A percentile compares a stretch with the other conserved stretches of the same genome.
These are phyloP conservation scores for Hyppa rectilinea DNA, from an alignment of 2,888 invertebrate genomes.

Conservation along the genomic window DNA sequence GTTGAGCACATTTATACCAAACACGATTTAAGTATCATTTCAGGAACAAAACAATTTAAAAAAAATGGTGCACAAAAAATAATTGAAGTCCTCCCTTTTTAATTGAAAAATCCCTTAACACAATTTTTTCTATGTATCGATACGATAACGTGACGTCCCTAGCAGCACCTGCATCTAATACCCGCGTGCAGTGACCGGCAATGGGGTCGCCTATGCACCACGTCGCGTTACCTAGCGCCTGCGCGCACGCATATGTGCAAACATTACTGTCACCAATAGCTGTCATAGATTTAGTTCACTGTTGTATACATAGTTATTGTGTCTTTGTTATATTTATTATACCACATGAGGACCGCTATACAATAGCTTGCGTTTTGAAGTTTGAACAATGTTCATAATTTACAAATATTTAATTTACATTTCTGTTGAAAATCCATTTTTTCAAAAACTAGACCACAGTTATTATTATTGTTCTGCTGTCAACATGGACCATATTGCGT, in stretches of 20 bases:
- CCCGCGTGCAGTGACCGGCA: conserved; percentile 82
- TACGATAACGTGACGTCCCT: conserved; percentile 34
- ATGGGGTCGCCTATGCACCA: conserved; percentile 74
- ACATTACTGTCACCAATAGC: conserved; percentile 42
- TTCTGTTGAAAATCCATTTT: not conserved
- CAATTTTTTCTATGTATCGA: conserved; percentile 36
- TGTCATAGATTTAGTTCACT: conserved; percentile 26
- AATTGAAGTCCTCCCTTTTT: too few species aligned
- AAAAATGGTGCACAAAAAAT: too few species aligned
- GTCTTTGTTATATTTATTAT: conserved; percentile 9
- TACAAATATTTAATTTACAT: conserved; percentile 12
- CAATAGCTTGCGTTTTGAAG: conserved; percentile 6
- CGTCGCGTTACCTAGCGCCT: conserved; percentile 27
- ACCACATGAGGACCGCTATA: not conserved
- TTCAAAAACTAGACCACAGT: conserved; percentile 4
- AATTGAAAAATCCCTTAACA: too few species aligned
- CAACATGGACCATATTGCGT: not conserved
- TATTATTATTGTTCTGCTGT: conserved; percentile 18
- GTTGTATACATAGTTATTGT: not conserved
- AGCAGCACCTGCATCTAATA: conserved; percentile 70
- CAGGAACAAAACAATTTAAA: too few species aligned
- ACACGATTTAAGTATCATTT: too few species aligned
- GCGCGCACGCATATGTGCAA: conserved; percentile 49
- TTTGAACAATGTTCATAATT: not conserved
- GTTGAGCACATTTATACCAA: too few species aligned